Base-by-base conservation (phyloP, 2,888 invertebrate species). In the Hydraecia micacea region DNA sequence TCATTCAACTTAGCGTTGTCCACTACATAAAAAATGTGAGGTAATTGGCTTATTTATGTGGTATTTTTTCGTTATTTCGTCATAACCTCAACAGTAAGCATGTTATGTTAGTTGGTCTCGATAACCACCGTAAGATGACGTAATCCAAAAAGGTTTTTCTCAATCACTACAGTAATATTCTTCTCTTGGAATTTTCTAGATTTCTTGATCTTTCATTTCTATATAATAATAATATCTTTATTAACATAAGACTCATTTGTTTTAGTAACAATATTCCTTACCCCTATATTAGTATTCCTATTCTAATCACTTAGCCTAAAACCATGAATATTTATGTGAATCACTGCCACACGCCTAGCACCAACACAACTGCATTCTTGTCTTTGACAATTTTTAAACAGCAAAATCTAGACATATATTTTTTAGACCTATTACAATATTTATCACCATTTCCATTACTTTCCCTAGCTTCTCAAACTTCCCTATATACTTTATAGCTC, bases 1-100 rank as follows among this genome's bases (percentile, higher is more conserved):
- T 82, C 72, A 52, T 73, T 81, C 83, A 81, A 68, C 83, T 66
- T 68, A 46, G 25, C 4, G 55, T 2, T n/a, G 82, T 32, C 77
- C 77, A 82, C 77, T 77, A 39, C 36, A 60, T 62, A 36, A 73
- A 63, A 65, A 63, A 49, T 62, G 25, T 25, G 49, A 60, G 15
- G 21, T 73, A 76, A 80, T 66, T 81, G 76, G 66, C 70, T 62
- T 71, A 62, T 55, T 60, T 42, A 55, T 65, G 21, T 39, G n/a
- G 13, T 69, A 60, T 67, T 55, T 80, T n/a, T 68, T 68, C 28
- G 25, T 15, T 62, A 65, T 65, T 65, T 77, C 28, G 55, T 52
- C 49, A 15, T 18, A 65, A n/a, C 25, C 13, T 25, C n/a, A 67
- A 7, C 7, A 6, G 39, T 68, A 8, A 18, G 39, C 18, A 21